Evolutionary conservation across 2,113 vertebrate species (phyloP), one percentile per base, ranked within the genome.

Genomic region (Zingel zingel): DNA sequence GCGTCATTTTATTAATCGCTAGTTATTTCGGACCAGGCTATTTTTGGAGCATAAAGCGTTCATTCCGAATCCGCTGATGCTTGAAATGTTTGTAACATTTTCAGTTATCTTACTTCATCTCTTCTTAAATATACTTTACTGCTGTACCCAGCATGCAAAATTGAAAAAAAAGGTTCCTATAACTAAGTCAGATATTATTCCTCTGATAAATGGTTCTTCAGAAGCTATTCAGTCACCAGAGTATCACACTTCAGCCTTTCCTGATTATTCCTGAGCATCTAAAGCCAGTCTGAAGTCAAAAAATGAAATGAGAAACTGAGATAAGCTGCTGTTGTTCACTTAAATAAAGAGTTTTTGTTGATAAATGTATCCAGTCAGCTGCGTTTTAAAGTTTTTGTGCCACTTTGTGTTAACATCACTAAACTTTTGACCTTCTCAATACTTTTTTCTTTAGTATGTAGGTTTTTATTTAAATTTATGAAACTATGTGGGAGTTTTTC

Each of bases 401-500:
- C 23, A 9, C 51, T 51, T 54, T 53, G 19, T 57, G 18, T 16
- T 47, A 61, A 23, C 66, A 54, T 23, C 18, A 3, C n/a, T 59
- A 39, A 79, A 62, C 67, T 66, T 71, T 39, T 53, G 47, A 79
- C 63, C 47, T 54, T 15, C 4, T 54, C 1, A 0, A 18, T 43
- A 11, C 70, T 67, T 68, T n/a, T n/a, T 25, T 50, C 25, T 36
- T 23, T 9, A 36, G 15, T 10, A 19, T 15, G 69, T 23, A 39
- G 67, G 19, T 16, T 74, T 75, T 71, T 82, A 71, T 75, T 71
- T 82, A 71, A 50, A 82, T 72, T 56, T 56, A 8, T 74, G 74
- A 25, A 72, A 45, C 21, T 0, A 0, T 30, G 79, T 68, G 64
- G 79, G 75, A 51, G 54, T 76, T 86, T 59, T 65, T 23, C 45